A percentile compares a stretch with the other conserved stretches of the same genome.
Conservation (phyloP, 2,113 vertebrate species). For the Cololabis saira region DNA sequence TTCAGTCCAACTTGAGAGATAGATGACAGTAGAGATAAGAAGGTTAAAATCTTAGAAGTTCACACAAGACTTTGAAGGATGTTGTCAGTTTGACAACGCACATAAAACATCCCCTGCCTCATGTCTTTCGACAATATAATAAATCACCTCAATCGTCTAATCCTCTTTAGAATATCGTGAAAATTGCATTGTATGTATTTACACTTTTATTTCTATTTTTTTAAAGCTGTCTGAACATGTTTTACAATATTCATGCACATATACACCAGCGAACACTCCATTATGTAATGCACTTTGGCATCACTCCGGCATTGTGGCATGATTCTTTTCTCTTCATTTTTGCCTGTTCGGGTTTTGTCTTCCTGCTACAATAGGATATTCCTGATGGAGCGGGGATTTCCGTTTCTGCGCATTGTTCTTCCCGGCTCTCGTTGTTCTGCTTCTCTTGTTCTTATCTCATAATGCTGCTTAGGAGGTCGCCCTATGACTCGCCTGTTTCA, state of each 20-base stretch:
- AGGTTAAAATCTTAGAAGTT: too few species aligned
- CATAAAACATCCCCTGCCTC: too few species aligned
- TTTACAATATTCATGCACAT: conserved; percentile 16
- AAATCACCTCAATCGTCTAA: not conserved
- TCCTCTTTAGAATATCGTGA: not conserved
- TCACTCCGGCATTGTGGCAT: conserved; percentile 34
- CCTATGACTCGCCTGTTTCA: conserved; percentile 69
- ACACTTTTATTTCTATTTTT: conserved; percentile 19
- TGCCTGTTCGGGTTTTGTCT: conserved; percentile 60
- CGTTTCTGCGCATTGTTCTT: conserved; percentile 64
- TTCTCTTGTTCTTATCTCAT: conserved; percentile 66
- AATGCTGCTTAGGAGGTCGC: conserved; percentile 61
- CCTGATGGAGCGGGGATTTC: conserved; percentile 62
- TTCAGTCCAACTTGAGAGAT: too few species aligned
- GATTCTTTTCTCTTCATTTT: conserved; percentile 37
- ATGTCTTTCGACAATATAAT: not conserved
- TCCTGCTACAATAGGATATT: conserved; percentile 69
- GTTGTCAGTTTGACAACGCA: too few species aligned
- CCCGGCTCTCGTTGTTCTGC: conserved; percentile 63
- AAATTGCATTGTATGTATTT: not conserved
- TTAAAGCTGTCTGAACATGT: not conserved
- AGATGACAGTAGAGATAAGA: too few species aligned
- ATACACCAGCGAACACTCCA: conserved; percentile 20
- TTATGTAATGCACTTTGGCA: conserved; percentile 56
- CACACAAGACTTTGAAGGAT: too few species aligned